These are phyloP conservation scores for Crotophaga sulcirostris DNA, from an alignment of 2,113 vertebrate genomes.

Conservation along the genomic window DNA sequence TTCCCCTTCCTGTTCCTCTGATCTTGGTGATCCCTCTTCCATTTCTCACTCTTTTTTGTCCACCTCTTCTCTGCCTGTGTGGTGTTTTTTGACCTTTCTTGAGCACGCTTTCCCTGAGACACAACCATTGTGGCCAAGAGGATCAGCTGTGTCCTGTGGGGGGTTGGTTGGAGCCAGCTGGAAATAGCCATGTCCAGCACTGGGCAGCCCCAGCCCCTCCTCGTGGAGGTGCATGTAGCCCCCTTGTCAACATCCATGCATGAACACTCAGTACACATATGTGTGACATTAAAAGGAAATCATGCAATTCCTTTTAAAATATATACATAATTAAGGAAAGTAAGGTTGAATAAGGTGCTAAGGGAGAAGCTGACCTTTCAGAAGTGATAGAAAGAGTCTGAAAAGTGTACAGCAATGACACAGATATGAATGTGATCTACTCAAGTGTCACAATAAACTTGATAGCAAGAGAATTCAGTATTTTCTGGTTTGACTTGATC, in stretches of 20 bases:
- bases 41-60: neutral
- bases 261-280: fast-evolving
- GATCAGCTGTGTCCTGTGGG: no score
- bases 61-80: neutral
- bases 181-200: fast-evolving
- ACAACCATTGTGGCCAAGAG: fast-evolving
- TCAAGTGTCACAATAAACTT: neutral
- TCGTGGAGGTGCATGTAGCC: neutral
- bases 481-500: neutral
- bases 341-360: neutral
- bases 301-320: neutral
- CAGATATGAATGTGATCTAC: neutral
- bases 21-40: neutral
- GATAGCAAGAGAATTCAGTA: neutral
- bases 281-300: neutral
- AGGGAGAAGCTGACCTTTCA: neutral
- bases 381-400: neutral
- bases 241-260: fast-evolving
- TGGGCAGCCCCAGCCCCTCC: fast-evolving
- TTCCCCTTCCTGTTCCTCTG: neutral
- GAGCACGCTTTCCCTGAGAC: neutral
- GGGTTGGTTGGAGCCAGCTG: fast-evolving
- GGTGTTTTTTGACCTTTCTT: neutral
- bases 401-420: neutral
- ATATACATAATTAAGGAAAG: neutral